Base-by-base conservation (phyloP, 2,113 vertebrate species). In the Tupaia tana region DNA sequence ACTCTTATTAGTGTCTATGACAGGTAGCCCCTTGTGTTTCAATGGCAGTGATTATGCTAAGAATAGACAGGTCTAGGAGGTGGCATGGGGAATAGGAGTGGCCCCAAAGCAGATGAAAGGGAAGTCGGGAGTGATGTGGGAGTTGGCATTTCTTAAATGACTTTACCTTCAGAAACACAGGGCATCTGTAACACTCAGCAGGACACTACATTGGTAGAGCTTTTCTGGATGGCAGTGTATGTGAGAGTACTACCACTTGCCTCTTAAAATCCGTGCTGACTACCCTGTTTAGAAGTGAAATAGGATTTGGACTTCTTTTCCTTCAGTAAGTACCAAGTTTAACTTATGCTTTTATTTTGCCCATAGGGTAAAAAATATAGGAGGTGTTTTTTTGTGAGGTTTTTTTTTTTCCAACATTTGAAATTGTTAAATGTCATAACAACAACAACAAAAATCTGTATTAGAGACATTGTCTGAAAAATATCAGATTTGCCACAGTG, bases 1-100 rank as follows among this genome's bases (percentile, higher is more conserved):
- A 13, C 18, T 90, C 69, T 77, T 15, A 11, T 24, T 77, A 12
- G 31, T 20, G 77, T 63, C 83, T 56, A 9, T 70, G 95, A 73
- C 93, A 83, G 63, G 59, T 63, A 93, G 95, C 22, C 18, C 63
- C 16, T 82, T 80, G 74, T 43, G 4, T 97, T 97, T 96, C 90
- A 95, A 22, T 80, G 77, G 43, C 63, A 73, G 90, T 8, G 2
- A 67, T 20, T 84, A 59, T 95, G 88, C 93, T 97, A 90, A 95
- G 93, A 96, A 93, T 93, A 91, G 54, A 90, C 92, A 73, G 95
- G 89, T 80, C 93, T 97, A 92, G 88, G 81, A 97, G 67, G 86
- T 69, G 70, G 90, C 43, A 0, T 29, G 19, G 64, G 96, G 71
- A 25, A 25, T 31, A 94, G 6, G 95, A 95, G 81, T 83, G 82